These are phyloP conservation scores for Xenopus borealis DNA, from an alignment of 2,113 vertebrate species.

Conservation along the genomic window DNA sequence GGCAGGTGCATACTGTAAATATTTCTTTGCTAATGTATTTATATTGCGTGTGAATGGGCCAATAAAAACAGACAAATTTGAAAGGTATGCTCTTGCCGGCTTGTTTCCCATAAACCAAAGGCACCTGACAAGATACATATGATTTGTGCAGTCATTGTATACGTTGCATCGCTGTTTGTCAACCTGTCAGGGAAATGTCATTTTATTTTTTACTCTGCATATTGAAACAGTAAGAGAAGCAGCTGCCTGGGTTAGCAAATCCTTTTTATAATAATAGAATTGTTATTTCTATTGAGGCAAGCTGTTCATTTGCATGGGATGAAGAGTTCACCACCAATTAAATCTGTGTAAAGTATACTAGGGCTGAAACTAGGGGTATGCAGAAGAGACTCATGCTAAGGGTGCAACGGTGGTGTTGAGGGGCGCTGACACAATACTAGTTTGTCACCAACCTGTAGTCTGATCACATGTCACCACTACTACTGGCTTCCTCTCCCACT, in stretches of 20 bases:
- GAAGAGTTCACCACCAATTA: too few relatives aligned
- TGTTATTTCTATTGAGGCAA: too few relatives aligned
- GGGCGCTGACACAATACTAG: too few relatives aligned
- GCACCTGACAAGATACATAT: conserved; percentile 42
- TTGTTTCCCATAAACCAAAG: conserved; percentile 39
- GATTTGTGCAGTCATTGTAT: conserved; percentile 44
- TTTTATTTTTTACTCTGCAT: conserved; percentile 27
- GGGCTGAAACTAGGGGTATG: too few relatives aligned
- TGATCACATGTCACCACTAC: too few relatives aligned
- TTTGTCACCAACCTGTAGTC: too few relatives aligned
- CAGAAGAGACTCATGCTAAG: too few relatives aligned
- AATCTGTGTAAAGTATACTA: too few relatives aligned
- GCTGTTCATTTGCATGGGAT: too few relatives aligned
- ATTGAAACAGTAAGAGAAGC: conserved; percentile 35
- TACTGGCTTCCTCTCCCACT: too few relatives aligned
- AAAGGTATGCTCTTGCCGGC: conserved; percentile 19
- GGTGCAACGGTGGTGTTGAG: too few relatives aligned
- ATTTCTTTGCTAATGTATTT: conserved; percentile 41
- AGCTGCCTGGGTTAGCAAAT: conserved; percentile 37
- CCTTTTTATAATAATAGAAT: not conserved
- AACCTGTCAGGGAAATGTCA: conserved; percentile 42
- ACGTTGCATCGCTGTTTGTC: conserved; percentile 36
- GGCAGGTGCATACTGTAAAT: conserved; percentile 13
- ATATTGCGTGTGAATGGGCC: conserved; percentile 11
- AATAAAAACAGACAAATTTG: conserved; percentile 38